phyloP scores from a whole-genome alignment of 1,140 invertebrate species.

The Brachionus manjavacas region DNA sequence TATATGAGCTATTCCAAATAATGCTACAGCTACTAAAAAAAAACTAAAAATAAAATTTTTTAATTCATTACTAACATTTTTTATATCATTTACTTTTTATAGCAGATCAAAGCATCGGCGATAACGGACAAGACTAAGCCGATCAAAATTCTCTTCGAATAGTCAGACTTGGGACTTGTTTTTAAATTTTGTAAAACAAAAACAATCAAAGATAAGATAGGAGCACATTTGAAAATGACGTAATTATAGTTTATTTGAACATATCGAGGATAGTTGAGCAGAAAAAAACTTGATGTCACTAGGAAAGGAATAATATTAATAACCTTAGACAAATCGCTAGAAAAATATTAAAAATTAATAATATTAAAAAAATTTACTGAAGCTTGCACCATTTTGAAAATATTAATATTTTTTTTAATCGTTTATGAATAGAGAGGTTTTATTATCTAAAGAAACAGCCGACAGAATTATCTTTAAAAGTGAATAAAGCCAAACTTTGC shows the following conservation, averaged over 20 bases:
- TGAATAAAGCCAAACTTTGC: background rate
- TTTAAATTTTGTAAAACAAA: background rate
- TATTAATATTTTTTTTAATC: background rate
- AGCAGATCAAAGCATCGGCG: slow-evolving; percentile 20
- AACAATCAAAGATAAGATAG: background rate
- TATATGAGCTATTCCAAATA: slow-evolving; percentile 6
- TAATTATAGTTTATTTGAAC: background rate
- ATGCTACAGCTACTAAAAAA: slow-evolving; percentile 1
- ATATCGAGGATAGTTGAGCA: background rate
- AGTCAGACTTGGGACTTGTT: background rate
- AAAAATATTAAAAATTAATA: background rate
- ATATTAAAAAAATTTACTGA: background rate
- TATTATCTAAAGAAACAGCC: background rate
- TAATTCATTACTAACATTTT: background rate
- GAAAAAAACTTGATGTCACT: background rate
- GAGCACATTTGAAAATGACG: background rate
- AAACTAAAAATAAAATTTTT: background rate
- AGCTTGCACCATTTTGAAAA: background rate
- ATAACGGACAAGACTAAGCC: background rate
- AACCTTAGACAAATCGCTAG: background rate
- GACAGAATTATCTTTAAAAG: background rate
- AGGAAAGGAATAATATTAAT: background rate
- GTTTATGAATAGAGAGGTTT: background rate
- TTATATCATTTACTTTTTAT: background rate
- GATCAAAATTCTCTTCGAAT: background rate